Conservation (phyloP, 2,797 vertebrate genomes). For the Serranus cabrilla region DNA sequence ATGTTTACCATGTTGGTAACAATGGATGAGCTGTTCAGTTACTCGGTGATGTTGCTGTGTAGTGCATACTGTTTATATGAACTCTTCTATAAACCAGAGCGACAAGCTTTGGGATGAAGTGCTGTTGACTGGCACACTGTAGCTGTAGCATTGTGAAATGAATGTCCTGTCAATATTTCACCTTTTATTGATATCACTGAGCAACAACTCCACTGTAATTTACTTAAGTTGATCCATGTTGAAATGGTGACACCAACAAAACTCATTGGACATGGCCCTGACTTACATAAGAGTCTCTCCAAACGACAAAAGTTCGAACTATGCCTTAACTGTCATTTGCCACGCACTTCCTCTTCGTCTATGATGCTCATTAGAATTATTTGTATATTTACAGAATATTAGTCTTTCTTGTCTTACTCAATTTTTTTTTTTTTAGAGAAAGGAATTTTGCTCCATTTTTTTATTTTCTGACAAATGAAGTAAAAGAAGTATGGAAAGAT, state of each 20-base stretch:
- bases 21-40: conserved; percentile 2
- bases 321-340: conserved; percentile 53
- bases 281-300: neutral
- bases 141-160: conserved; percentile 3
- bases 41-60: conserved; percentile 7
- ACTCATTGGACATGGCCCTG: neutral
- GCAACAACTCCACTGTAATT: conserved; percentile 6
- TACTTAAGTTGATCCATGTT: conserved; percentile 7
- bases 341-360: conserved; percentile 25
- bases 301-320: conserved; percentile 11
- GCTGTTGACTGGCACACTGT: neutral
- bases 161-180: conserved; percentile 6
- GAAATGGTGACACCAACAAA: conserved; percentile 31
- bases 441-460: conserved; percentile 23
- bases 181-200: conserved; percentile 9
- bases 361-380: neutral
- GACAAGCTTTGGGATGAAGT: neutral
- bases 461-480: neutral
- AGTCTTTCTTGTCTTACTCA: neutral
- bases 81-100: conserved; percentile 1
- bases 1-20: conserved; percentile 63
- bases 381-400: conserved; percentile 19
- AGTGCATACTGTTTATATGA: conserved; percentile 1
- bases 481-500: neutral
- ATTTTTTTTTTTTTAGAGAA: conserved; percentile 36